Base-by-base conservation (phyloP, 2,888 invertebrate species). In the Trissoscelio sp. region DNA sequence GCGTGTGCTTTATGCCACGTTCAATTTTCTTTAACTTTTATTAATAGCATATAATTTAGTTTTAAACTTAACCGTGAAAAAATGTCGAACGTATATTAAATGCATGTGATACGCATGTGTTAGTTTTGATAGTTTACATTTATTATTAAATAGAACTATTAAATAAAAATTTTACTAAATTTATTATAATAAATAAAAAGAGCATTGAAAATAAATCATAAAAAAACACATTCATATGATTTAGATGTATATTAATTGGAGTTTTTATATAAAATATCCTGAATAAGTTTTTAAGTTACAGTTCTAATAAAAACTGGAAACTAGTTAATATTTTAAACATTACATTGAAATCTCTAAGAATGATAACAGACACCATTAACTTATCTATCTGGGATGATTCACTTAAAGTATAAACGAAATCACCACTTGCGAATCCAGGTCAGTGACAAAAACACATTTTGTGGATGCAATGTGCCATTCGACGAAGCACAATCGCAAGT, bases 261-360 rank as follows among this genome's bases (percentile, higher is more conserved):
- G n/a, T n/a, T n/a, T n/a, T n/a, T n/a, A n/a, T n/a, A n/a, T n/a
- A n/a, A n/a, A n/a, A n/a, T n/a, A n/a, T n/a, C n/a, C n/a, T n/a
- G n/a, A n/a, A n/a, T n/a, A n/a, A n/a, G n/a, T n/a, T n/a, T n/a
- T n/a, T n/a, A n/a, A n/a, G n/a, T n/a, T n/a, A n/a, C 81, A 75
- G 78, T 83, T 79, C 75, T 85, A 83, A 84, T 83, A 74, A 81
- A 66, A 67, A 57, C 81, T 51, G 73, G 79, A 82, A 4, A 7
- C 20, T 48, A 22, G 7, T 48, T 48, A 51, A 28, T 57, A 22
- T 12, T 57, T 20, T 12, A 20, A 37, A 28, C 7, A 0, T 34
- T 37, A 1, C 12, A 22, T 2, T 24, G 24, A 3, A 24, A 51
- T 46, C 31, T 37, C 18, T 64, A 11, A 7, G 18, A 6, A 39